Percentiles rank a stretch among this genome's conserved stretches.
Conservation (phyloP, 1,140 invertebrate genomes). For the Ladona fulva region DNA sequence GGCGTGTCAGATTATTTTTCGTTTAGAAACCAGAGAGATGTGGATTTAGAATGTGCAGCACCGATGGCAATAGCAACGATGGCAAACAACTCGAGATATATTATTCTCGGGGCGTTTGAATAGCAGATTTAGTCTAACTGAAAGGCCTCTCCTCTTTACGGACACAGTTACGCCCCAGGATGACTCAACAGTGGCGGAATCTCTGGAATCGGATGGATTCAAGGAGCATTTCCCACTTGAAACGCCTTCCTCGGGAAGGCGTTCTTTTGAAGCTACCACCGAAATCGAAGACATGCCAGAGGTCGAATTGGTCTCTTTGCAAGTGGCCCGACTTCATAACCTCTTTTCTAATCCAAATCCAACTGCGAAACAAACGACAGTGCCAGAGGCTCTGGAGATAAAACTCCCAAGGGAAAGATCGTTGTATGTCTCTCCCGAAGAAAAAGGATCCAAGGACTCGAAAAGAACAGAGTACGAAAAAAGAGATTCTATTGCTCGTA, state of each 20-base stretch:
- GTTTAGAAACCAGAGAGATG: not conserved
- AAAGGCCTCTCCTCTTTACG: slow-evolving; percentile 11
- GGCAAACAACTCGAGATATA: not conserved
- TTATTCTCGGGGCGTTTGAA: not conserved
- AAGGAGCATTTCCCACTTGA: slow-evolving; percentile 38
- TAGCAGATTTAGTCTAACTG: slow-evolving; percentile 3
- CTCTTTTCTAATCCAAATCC: not conserved
- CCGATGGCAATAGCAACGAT: slow-evolving; percentile 15
- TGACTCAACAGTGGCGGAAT: slow-evolving; percentile 34
- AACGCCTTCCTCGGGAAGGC: slow-evolving; percentile 31
- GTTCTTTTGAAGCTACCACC: not conserved
- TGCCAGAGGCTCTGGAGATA: not conserved
- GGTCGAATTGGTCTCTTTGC: not conserved
- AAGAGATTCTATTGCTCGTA: not conserved
- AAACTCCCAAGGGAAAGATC: not conserved
- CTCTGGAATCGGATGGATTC: slow-evolving; percentile 42
- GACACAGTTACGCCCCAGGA: slow-evolving; percentile 39
- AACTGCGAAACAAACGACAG: not conserved
- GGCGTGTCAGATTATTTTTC: too few species aligned
- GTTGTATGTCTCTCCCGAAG: slow-evolving; percentile 29
- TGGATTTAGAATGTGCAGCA: not conserved
- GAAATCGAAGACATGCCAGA: not conserved
- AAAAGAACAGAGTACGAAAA: slow-evolving; percentile 34
- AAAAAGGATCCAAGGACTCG: slow-evolving; percentile 39
- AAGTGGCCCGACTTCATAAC: not conserved